Base-by-base conservation (phyloP, 2,888 invertebrate genomes). In the Pseudococcus viburni region DNA sequence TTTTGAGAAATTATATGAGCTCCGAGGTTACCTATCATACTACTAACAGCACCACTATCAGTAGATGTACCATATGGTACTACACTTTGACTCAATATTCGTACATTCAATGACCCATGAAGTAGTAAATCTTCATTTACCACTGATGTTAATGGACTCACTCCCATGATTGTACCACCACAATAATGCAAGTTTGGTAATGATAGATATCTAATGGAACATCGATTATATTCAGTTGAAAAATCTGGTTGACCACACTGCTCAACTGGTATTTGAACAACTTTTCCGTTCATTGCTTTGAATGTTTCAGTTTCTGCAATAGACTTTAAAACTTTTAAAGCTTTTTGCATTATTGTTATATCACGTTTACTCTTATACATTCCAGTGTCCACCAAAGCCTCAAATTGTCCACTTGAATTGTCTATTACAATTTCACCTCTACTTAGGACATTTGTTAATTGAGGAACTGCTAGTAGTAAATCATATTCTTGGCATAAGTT, bases 151-250 rank as follows among this genome's bases (percentile, higher is more conserved):
- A 46, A n/a, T 48, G 84, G 33, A 68, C 42, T 39, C 7, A n/a
- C n/a, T 48, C 88, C 88, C 84, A 88, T 88, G 1, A 84, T 68
- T 22, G 84, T 51, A 1, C 88, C 88, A 26, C 88, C 88, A 26
- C 15, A 26, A 19, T 22, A 59, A 33, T 84, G 68, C 17, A 88
- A 68, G 33, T 84, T 64, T 26, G 85, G 68, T 22, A 88, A 64
- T n/a, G 88, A 64, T 4, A 64, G 48, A 12, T 88, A 48, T 19
- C 88, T 84, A 22, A 88, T 84, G 7, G 59, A 88, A 39, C 88
- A 88, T 26, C 46, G 42, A 26, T 84, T 84, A 26, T 59, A 84
- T 9, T 64, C 64, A 1, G 59, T 64, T n/a, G 59, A 39, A 59
- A 64, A 83, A 19, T 83, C 46, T 39, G 88, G 39, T n/a, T 7